Base-by-base conservation (phyloP, 1,140 invertebrate genomes). In the Eurosta solidaginis region DNA sequence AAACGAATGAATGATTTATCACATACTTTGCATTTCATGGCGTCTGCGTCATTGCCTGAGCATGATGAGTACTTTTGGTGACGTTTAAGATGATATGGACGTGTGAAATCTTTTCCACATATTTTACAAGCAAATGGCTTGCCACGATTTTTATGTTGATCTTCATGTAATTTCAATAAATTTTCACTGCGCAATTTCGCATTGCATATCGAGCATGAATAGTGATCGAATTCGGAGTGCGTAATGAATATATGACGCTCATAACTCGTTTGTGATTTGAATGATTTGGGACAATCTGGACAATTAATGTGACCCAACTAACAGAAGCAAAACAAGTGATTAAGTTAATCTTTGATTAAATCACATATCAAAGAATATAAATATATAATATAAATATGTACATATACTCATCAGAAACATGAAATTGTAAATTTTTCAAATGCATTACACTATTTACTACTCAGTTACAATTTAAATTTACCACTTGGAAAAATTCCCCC, bases 61-160 rank as follows among this genome's bases (percentile, higher is more conserved):
- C 93, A 94, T 6, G 92, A 92, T 17, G 92, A 93, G 82, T 93
- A 93, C 79, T 90, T 89, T 80, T 93, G 90, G 84, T 96, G 94
- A 29, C 94, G 90, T 82, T 93, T 92, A 75, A 95, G 87, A 81
- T 95, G 93, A 82, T 94, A 94, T 80, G 93, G 93, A 50, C 93
- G 88, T 20, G 92, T 93, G 81, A 95, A 95, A 77, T 92, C 91
- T 83, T 91, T 92, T 40, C 88, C 88, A 82, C 92, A 92, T 44
- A 89, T 87, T 54, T 87, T 82, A 79, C 88, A 89, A 5, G 85
- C 85, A 54, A 82, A 88, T 0, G 85, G 85, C 45, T 88, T 88
- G 29, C 86, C 86, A 12, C 85, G 81, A 14, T 79, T 82, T 42
- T 83, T 82, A 76, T 88, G 86, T 52, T 85, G 83, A 29, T 87